These are phyloP conservation scores for Campoplex capitator DNA, from an alignment of 2,888 invertebrate genomes.

Conservation along the genomic window DNA sequence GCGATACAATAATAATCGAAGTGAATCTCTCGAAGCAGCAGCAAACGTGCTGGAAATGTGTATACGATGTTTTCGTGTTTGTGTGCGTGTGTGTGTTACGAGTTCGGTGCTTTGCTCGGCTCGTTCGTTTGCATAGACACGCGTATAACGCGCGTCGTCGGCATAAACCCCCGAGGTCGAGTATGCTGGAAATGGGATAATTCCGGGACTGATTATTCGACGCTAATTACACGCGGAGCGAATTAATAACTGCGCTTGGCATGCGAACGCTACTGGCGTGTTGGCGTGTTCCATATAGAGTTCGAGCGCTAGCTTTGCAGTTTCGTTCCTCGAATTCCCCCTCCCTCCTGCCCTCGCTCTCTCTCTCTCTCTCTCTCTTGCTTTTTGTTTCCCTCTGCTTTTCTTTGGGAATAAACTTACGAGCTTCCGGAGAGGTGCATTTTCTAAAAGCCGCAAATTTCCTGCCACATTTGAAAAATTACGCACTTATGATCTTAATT, in stretches of 20 bases:
- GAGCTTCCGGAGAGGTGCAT: conserved; percentile 42
- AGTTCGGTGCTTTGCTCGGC: conserved; percentile 39
- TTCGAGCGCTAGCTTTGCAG: conserved; percentile 31
- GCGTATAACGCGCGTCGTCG: conserved; percentile 64
- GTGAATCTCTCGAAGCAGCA: conserved; percentile 40
- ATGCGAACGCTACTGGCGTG: conserved; percentile 52
- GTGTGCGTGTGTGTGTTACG: neutral
- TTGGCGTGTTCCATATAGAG: conserved; percentile 33
- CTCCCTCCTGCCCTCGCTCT: neutral
- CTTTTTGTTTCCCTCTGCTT: conserved; percentile 1
- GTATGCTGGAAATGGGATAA: conserved; percentile 63
- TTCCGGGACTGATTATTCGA: conserved; percentile 69
- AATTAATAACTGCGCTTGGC: conserved; percentile 68
- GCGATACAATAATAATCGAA: conserved; percentile 36
- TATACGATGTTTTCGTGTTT: neutral
- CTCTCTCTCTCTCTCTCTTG: neutral
- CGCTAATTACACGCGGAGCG: conserved; percentile 68
- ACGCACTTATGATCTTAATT: conserved; percentile 38
- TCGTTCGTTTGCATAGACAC: conserved; percentile 65
- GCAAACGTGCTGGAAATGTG: neutral
- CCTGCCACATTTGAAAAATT: conserved; percentile 34
- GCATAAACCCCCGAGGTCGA: conserved; percentile 60
- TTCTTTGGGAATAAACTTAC: conserved; percentile 39
- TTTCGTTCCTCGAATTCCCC: neutral
- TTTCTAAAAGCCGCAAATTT: conserved; percentile 15